Conservation (phyloP, 2,113 vertebrate species). For the Aix galericulata region DNA sequence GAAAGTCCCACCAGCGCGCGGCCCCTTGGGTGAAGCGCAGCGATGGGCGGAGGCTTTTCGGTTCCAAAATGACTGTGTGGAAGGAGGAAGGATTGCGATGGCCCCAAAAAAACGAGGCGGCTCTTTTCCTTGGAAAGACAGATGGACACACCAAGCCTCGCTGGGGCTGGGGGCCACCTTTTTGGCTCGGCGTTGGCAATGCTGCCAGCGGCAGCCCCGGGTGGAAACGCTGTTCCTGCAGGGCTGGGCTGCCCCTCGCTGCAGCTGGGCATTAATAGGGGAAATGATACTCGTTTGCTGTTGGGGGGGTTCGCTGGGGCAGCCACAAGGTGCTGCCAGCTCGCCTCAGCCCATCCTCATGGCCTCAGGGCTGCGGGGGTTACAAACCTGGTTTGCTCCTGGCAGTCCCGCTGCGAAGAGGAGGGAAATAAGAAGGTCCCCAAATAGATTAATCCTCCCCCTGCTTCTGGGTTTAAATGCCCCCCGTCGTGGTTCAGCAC, state of each 20-base stretch:
- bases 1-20: neutral
- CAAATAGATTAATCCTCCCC: accelerated
- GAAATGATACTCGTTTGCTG: neutral
- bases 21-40: accelerated
- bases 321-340: neutral
- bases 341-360: neutral
- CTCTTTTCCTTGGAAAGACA: neutral
- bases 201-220: accelerated
- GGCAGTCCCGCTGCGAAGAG: neutral
- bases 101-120: accelerated
- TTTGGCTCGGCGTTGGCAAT: accelerated
- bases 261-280: accelerated
- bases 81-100: neutral
- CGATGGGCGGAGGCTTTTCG: neutral
- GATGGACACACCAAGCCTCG: accelerated
- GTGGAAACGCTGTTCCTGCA: accelerated
- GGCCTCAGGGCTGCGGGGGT: accelerated
- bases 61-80: constrained; percentile 45
- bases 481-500: accelerated
- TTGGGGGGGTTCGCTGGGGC: neutral
- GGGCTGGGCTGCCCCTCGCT: neutral
- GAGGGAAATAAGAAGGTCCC: neutral
- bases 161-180: accelerated
- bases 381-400: neutral
- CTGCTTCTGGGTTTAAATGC: accelerated